Conservation (phyloP, 92 coral and sea anemone genomes). For the Pocillopora meandrina region DNA sequence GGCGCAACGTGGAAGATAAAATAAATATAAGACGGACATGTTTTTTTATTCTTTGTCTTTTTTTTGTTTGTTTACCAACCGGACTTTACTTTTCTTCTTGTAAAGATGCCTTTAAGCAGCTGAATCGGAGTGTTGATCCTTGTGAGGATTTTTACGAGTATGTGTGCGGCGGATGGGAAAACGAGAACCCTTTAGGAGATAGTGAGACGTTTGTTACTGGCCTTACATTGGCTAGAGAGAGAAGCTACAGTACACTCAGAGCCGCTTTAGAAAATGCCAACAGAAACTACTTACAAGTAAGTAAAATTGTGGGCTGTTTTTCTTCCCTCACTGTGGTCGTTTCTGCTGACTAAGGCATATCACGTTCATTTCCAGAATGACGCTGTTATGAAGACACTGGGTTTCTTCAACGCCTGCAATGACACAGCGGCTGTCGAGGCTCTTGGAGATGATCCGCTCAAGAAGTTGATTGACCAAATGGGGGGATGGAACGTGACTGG, state of each 20-base stretch:
- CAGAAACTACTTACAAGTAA: slow-evolving; percentile 47
- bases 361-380: slow-evolving; percentile 27
- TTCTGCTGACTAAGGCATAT: not conserved
- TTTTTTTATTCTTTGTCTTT: too few species aligned
- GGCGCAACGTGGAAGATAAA: too few species aligned
- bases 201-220: slow-evolving; percentile 61
- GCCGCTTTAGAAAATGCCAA: slow-evolving; percentile 46
- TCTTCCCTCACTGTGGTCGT: not conserved
- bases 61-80: not conserved
- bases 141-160: slow-evolving; percentile 66
- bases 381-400: slow-evolving; percentile 53
- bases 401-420: slow-evolving; percentile 36
- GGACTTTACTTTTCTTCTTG: not conserved
- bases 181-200: slow-evolving; percentile 44
- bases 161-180: slow-evolving; percentile 75
- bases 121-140: slow-evolving; percentile 73
- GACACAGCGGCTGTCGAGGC: slow-evolving; percentile 26
- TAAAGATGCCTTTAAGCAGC: slow-evolving; percentile 55
- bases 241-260: slow-evolving; percentile 47
- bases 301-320: not conserved
- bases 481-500: slow-evolving; percentile 59
- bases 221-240: slow-evolving; percentile 43
- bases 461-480: slow-evolving; percentile 29
- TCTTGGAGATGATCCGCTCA: slow-evolving; percentile 34
- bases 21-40: too few species aligned